These are phyloP conservation scores for Craniophora ligustri DNA, from an alignment of 2,888 invertebrate genomes.

Conservation along the genomic window DNA sequence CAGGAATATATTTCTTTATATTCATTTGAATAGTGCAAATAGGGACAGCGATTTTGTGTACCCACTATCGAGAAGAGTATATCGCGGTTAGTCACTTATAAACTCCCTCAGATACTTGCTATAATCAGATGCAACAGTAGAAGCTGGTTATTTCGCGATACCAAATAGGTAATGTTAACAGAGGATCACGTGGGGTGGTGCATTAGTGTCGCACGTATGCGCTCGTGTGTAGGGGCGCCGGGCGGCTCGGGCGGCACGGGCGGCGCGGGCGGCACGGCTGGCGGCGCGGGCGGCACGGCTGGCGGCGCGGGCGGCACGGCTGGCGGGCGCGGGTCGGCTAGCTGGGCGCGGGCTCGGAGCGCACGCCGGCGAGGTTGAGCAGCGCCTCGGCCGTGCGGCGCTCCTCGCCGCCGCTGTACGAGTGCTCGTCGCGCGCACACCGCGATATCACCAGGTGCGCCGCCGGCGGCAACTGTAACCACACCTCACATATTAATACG, in stretches of 20 bases:
- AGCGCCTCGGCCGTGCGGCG: constrained; percentile 85
- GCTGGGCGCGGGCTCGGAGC: constrained; percentile 61
- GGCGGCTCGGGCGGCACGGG: too few relatives aligned
- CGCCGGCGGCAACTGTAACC: constrained; percentile 77
- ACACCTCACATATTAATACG: neutral
- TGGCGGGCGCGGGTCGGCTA: constrained; percentile 14
- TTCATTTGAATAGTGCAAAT: too few relatives aligned
- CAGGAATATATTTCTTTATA: too few relatives aligned
- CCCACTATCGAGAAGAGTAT: neutral
- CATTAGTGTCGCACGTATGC: neutral
- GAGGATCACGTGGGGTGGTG: constrained; percentile 2
- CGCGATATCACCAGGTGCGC: constrained; percentile 92
- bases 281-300: neutral
- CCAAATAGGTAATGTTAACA: neutral
- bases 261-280: too few relatives aligned
- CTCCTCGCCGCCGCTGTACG: constrained; percentile 93
- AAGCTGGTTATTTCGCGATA: neutral
- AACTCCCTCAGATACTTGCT: too few relatives aligned
- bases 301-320: neutral
- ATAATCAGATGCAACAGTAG: neutral
- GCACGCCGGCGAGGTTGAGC: constrained; percentile 83
- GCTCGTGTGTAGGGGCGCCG: too few relatives aligned
- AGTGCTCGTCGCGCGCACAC: constrained; percentile 97
- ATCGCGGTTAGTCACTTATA: too few relatives aligned
- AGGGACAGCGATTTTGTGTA: neutral